Evolutionary conservation across 2,888 invertebrate species (phyloP), one percentile per base, ranked within the genome.

Genomic region (Chorisops tibialis): DNA sequence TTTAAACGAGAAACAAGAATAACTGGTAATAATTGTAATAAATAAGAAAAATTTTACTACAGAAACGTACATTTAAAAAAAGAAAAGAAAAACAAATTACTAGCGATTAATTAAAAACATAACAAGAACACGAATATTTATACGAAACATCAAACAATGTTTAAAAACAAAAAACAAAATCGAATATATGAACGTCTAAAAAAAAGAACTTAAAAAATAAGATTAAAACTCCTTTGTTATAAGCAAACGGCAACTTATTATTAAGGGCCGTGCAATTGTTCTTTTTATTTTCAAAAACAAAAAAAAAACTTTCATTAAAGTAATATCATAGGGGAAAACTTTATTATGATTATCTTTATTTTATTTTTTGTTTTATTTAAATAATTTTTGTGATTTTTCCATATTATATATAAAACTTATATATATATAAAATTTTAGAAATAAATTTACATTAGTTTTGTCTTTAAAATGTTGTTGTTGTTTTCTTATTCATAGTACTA

Each of bases 381-480:
- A 56, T 60, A 59, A 51, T 59, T 63, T 52, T 63, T 63, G 63
- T 63, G 63, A 63, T 63, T 63, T 60, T 63, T 54, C 47, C 54
- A 52, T 37, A 54, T 45, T 45, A 56, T 45, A 45, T 24, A 56
- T 24, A 30, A 14, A 43, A 45, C 24, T 19, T 56, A 63, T 63
- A 63, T 59, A 63, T 63, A 63, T 52, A 59, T 50, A 63, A 49
- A 51, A 63, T 54, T 59, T 51, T 59, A 63, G 59, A 59, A 63
- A 63, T 59, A 52, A 63, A 59, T 52, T 59, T 58, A 45, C 51
- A 59, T 59, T 63, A 59, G 59, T 63, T 63, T 63, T 59, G 59
- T 59, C 59, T 63, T 63, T 21, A 43, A 45, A 48, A 47, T 38
- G 7, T 50, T 24, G 50, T 30, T 24, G 48, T 48, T 48, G 19